Conservation (phyloP, 2,113 vertebrate species). For the Pholis gunnellus region DNA sequence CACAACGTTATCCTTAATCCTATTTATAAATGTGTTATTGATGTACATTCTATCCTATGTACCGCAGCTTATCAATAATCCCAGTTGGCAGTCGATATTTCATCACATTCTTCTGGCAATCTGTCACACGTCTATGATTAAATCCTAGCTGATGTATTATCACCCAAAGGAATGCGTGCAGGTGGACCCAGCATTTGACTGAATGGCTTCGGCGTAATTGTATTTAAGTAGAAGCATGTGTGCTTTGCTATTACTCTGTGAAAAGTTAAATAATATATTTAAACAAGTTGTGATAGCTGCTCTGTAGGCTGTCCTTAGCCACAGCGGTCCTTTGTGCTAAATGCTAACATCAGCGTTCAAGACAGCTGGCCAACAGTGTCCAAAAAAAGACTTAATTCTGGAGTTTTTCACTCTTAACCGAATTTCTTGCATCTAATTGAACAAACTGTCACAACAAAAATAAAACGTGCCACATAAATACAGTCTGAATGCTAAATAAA, state of each 20-base stretch:
- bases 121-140: conserved; percentile 32
- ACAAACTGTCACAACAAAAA: background rate
- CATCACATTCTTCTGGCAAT: conserved; percentile 40
- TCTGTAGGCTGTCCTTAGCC: background rate
- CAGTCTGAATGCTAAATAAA: background rate
- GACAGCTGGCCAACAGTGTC: background rate
- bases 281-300: background rate
- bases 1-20: conserved; percentile 21
- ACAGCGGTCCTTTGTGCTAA: background rate
- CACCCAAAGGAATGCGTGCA: conserved; percentile 13
- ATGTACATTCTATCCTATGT: conserved; percentile 34
- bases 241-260: conserved; percentile 4
- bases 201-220: background rate
- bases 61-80: conserved; percentile 54
- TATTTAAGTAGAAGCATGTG: background rate
- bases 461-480: background rate
- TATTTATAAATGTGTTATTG: conserved; percentile 40
- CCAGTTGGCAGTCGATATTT: conserved; percentile 52
- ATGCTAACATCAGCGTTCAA: background rate
- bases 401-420: background rate
- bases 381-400: background rate
- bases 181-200: background rate
- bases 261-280: background rate
- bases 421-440: background rate
- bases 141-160: conserved; percentile 44